Percentiles rank a stretch among this genome's conserved stretches.
phyloP scores from a whole-genome alignment of 2,113 vertebrate species.

The Spilogale gracilis region DNA sequence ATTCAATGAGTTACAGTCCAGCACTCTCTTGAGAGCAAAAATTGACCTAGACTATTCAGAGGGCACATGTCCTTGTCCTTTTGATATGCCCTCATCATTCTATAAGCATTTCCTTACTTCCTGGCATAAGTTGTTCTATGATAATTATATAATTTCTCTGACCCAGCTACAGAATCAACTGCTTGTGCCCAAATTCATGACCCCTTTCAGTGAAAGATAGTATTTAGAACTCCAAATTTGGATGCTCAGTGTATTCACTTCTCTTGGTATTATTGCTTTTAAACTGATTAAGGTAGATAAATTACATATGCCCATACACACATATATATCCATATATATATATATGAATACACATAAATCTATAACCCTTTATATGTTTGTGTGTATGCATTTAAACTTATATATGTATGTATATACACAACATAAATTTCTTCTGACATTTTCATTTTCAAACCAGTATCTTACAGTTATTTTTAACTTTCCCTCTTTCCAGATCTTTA shows the following conservation, averaged over 20 bases:
- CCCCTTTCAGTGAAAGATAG: neutral
- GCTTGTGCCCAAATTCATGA: neutral
- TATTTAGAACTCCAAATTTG: neutral
- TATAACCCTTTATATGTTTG: neutral
- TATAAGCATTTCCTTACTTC: neutral
- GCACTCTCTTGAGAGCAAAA: neutral
- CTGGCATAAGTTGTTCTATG: neutral
- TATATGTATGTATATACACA: neutral
- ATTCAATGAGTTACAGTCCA: neutral
- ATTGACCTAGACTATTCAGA: neutral
- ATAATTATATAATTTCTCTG: neutral
- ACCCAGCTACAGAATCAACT: neutral
- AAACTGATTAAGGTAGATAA: neutral
- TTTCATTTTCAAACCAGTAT: neutral
- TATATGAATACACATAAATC: too few relatives aligned
- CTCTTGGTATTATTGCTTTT: neutral
- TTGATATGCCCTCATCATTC: neutral
- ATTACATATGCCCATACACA: neutral
- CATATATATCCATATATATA: too few relatives aligned
- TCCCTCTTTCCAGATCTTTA: neutral
- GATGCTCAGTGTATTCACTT: neutral
- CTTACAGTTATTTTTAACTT: neutral
- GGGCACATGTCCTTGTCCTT: neutral
- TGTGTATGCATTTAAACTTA: neutral
- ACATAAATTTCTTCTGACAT: neutral